Evolutionary conservation across 2,888 invertebrate species (phyloP), one percentile per base, ranked within the genome.

Genomic region (Serrognathus titanus): DNA sequence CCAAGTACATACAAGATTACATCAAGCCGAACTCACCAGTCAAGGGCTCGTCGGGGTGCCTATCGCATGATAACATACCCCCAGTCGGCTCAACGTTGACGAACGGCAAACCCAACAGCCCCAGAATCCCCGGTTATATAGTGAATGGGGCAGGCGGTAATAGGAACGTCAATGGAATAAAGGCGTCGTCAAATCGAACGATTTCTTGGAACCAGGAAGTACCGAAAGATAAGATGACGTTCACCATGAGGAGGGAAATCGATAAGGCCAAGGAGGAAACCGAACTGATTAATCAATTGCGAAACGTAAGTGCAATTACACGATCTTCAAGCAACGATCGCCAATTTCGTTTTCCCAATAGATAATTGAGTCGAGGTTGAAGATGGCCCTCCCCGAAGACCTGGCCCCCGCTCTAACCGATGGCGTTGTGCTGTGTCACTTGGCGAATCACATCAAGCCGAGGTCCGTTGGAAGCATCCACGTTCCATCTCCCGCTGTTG

Each of bases 381-480:
- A 95, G 81, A 91, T 96, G 87, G 85, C 89, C 2, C 81, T 97
- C 54, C 95, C 96, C 1, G 88, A 87, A 69, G 91, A 94, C 73
- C 80, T 97, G 68, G 87, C 92, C 47, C 86, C 92, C 38, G 90
- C 92, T 46, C 78, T 97, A 66, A 86, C 89, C 31, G 96, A 97
- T 78, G 96, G 97, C 13, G 95, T 97, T 52, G 92, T 97, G 63
- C 81, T 97, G 60, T 97, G 97, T 74, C 95, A 97, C 79, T 83
- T 97, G 67, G 95, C 94, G 52, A 97, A 97, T 78, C 91, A 93
- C 79, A 91, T 97, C 68, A 85, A 90, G 59, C 94, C 96, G 41
- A 83, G 94, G 66, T 89, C 95, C 50, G 95, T 97, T 55, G 92
- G 90, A 63, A 94, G 93, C 70, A 95, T 97, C 63, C 96, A 96